phyloP scores from a whole-genome alignment of 2,888 invertebrate species.

The Thereva unica region DNA sequence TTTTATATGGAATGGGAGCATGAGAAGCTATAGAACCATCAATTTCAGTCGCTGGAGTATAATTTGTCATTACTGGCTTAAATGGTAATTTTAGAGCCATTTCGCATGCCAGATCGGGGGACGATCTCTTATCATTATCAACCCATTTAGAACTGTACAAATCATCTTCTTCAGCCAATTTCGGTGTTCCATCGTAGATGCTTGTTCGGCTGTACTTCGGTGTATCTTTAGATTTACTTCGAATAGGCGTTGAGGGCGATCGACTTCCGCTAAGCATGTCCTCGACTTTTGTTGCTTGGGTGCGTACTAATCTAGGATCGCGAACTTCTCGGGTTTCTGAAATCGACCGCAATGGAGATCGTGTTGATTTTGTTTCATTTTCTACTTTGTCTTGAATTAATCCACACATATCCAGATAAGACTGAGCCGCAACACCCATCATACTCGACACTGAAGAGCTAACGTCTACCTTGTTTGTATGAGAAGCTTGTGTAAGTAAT shows the following conservation, averaged over 20 bases:
- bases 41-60: constrained; percentile 83
- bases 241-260: constrained; percentile 12
- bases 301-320: constrained; percentile 30
- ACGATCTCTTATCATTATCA: constrained; percentile 51
- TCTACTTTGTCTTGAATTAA: constrained; percentile 11
- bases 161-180: constrained; percentile 45
- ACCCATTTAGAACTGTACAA: constrained; percentile 43
- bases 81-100: constrained; percentile 80
- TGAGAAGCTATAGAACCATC: constrained; percentile 81
- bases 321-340: constrained; percentile 30
- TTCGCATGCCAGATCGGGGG: constrained; percentile 59
- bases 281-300: not conserved
- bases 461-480: constrained; percentile 34
- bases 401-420: constrained; percentile 3
- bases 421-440: constrained; percentile 10
- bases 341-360: not conserved
- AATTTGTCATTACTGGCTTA: constrained; percentile 75
- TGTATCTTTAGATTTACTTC: not conserved
- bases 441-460: constrained; percentile 34
- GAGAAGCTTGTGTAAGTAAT: constrained; percentile 21
- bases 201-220: constrained; percentile 49
- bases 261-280: constrained; percentile 10
- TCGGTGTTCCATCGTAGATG: constrained; percentile 52
- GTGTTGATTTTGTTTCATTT: not conserved
- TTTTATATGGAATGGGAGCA: constrained; percentile 72